A percentile compares a stretch with the other conserved stretches of the same genome.
phyloP scores from a whole-genome alignment of 2,797 vertebrate genomes.

The Lepidocolaptes lacrymiger region DNA sequence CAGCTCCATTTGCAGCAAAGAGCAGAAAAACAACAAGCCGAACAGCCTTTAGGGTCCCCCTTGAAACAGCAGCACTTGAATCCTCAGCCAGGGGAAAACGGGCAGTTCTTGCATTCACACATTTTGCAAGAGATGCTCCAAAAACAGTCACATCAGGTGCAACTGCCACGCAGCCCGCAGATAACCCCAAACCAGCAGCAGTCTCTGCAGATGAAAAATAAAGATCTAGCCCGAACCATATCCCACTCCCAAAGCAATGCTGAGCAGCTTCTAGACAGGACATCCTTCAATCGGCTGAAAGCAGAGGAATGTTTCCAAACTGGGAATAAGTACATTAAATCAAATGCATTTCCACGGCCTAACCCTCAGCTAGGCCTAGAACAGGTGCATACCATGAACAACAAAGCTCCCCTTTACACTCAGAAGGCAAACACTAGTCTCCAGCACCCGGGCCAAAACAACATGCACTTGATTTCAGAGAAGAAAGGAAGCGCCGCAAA shows the following conservation, averaged over 20 bases:
- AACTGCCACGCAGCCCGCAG: constrained; percentile 52
- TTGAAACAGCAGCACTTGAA: constrained; percentile 85
- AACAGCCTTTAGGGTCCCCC: constrained; percentile 70
- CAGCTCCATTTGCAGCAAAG: constrained; percentile 74
- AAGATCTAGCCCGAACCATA: constrained; percentile 58
- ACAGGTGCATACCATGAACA: constrained; percentile 73
- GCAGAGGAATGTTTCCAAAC: constrained; percentile 62
- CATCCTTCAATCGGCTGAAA: constrained; percentile 57
- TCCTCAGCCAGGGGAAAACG: constrained; percentile 77
- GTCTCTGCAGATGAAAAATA: constrained; percentile 55
- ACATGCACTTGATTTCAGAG: constrained; percentile 61
- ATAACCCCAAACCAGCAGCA: constrained; percentile 70
- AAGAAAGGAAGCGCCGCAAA: constrained; percentile 59
- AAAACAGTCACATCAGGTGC: constrained; percentile 70
- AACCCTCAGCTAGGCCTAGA: constrained; percentile 79
- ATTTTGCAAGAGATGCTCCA: constrained; percentile 79
- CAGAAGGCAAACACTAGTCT: constrained; percentile 68
- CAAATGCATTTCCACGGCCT: constrained; percentile 66
- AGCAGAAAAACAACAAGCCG: constrained; percentile 60
- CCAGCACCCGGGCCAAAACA: constrained; percentile 76
- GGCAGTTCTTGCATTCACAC: constrained; percentile 80
- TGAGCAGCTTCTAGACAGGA: constrained; percentile 49
- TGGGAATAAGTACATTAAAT: constrained; percentile 65
- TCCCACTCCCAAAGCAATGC: constrained; percentile 32
- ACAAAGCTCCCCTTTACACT: constrained; percentile 64